Percentiles rank a stretch among this genome's conserved stretches.
Evolutionary conservation across 2,797 vertebrate genomes (phyloP).

Genomic region (Scleropages formosus): DNA sequence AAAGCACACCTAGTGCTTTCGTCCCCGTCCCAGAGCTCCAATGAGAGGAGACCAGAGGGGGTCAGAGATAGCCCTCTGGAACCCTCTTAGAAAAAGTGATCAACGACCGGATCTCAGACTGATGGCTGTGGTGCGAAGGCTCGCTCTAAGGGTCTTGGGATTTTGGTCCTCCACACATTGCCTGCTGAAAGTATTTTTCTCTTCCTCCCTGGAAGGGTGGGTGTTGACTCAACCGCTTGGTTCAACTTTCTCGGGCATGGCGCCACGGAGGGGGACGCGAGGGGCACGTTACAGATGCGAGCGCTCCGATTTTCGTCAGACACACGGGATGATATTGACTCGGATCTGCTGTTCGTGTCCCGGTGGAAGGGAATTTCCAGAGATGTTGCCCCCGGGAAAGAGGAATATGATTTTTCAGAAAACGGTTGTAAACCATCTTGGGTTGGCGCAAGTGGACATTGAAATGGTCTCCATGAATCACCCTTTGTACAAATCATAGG

Average conservation of each 20-base stretch:
- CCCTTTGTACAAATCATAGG: constrained; percentile 41
- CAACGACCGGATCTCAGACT: constrained; percentile 30
- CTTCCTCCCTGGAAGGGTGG: not conserved
- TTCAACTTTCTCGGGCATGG: not conserved
- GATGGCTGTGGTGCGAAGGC: constrained; percentile 33
- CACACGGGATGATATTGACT: not conserved
- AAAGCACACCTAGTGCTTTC: not conserved
- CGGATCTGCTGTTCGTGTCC: not conserved
- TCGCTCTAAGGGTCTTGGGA: constrained; percentile 30
- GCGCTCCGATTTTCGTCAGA: not conserved
- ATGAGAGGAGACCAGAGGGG: constrained; percentile 20
- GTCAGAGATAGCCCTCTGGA: constrained; percentile 27
- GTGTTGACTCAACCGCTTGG: not conserved
- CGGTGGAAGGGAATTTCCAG: not conserved
- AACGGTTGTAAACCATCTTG: not conserved
- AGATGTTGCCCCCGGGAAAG: not conserved
- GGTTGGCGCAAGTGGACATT: constrained; percentile 18
- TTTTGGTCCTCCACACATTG: not conserved
- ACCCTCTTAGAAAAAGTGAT: constrained; percentile 18
- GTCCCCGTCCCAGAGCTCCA: constrained; percentile 22
- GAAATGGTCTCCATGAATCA: constrained; percentile 50
- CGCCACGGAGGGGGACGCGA: not conserved
- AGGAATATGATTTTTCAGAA: not conserved
- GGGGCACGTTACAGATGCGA: not conserved
- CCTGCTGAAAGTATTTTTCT: not conserved